Percentiles rank a stretch among this genome's conserved stretches.
Conservation (phyloP, 2,113 vertebrate genomes). For the Donacobius atricapilla region DNA sequence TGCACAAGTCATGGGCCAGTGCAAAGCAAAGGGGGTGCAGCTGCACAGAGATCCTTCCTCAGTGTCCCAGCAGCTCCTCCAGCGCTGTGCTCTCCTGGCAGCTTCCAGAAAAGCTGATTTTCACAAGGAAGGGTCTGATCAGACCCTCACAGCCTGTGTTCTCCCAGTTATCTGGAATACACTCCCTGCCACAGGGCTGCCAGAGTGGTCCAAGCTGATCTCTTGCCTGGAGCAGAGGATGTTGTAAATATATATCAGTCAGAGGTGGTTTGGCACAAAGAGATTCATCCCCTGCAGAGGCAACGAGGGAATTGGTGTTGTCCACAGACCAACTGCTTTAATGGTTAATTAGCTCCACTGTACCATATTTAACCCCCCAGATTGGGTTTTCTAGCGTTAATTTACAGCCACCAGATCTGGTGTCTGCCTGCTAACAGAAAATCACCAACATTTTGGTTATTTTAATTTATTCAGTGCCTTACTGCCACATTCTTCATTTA, state of each 20-base stretch:
- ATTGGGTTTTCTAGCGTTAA: neutral
- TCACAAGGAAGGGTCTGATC: neutral
- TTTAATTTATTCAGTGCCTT: neutral
- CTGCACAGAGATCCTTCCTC: neutral
- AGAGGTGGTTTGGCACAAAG: neutral
- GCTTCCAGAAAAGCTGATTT: neutral
- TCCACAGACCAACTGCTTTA: neutral
- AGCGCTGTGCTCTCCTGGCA: accelerated
- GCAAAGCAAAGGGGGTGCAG: neutral
- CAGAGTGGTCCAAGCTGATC: neutral
- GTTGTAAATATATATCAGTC: neutral
- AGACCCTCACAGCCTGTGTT: neutral
- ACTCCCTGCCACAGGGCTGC: neutral
- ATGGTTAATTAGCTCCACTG: neutral
- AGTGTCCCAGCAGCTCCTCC: neutral
- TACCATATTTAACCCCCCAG: neutral
- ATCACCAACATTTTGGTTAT: neutral
- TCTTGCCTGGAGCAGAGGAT: neutral
- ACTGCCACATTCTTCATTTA: neutral
- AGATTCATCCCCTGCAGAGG: neutral
- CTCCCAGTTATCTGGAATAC: neutral
- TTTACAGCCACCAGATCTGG: neutral
- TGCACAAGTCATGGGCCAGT: neutral
- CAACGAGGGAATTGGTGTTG: neutral
- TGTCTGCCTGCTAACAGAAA: neutral